Percentiles rank a stretch among this genome's conserved stretches.
Conservation (phyloP, 2,113 vertebrate species). For the Pseudorasbora parva region DNA sequence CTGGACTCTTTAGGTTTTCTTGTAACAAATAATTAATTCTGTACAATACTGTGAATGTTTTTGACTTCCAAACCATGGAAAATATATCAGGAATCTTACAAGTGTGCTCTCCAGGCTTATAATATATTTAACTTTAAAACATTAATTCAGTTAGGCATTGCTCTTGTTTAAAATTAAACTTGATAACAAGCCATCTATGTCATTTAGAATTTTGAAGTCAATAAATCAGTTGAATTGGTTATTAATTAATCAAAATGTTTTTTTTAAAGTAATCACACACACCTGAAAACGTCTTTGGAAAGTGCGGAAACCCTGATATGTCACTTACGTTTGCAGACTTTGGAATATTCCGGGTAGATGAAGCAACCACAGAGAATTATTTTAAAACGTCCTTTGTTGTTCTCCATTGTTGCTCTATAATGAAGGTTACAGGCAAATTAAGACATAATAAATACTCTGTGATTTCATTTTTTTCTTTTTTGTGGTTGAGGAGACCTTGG, state of each 20-base stretch:
- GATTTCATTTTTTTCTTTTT: neutral
- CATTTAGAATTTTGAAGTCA: neutral
- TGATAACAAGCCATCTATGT: neutral
- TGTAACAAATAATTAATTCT: neutral
- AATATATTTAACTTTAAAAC: neutral
- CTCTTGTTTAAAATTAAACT: neutral
- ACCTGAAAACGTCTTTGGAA: neutral
- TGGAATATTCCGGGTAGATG: neutral
- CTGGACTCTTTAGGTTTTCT: neutral
- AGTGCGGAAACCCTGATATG: neutral
- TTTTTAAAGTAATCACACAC: neutral
- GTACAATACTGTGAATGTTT: constrained; percentile 3
- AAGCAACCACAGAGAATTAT: neutral
- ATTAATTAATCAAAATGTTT: neutral
- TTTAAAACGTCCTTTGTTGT: neutral
- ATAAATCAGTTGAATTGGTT: neutral
- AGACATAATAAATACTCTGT: neutral
- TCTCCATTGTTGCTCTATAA: neutral
- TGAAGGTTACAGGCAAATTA: neutral
- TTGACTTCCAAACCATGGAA: neutral
- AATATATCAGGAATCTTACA: neutral
- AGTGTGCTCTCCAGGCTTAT: neutral
- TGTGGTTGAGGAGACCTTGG: neutral
- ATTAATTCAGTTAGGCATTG: neutral
- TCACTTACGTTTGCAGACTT: neutral